Conservation (phyloP, 2,113 vertebrate species). For the Columba janthina region DNA sequence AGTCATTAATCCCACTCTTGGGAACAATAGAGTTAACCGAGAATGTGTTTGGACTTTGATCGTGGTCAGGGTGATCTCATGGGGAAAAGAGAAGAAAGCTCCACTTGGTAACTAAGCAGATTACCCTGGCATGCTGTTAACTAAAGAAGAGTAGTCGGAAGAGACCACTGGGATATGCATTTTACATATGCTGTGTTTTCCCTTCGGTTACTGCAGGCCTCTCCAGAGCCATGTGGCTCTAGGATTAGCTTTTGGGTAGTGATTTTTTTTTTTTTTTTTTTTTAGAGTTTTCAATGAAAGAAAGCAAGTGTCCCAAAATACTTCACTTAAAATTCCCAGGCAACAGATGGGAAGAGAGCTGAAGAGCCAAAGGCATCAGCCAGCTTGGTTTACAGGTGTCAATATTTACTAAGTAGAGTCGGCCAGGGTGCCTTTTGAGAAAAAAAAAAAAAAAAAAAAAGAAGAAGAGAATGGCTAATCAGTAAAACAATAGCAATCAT, state of each 20-base stretch:
- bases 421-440: slow-evolving; percentile 73
- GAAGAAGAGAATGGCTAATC: slow-evolving; percentile 74
- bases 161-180: slow-evolving; percentile 76
- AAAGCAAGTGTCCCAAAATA: slow-evolving; percentile 78
- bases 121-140: slow-evolving; percentile 90
- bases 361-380: slow-evolving; percentile 75
- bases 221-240: slow-evolving; percentile 78
- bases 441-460: slow-evolving; percentile 61
- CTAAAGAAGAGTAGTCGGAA: slow-evolving; percentile 81
- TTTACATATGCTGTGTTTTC: slow-evolving; percentile 79
- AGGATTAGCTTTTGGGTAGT: slow-evolving; percentile 78
- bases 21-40: slow-evolving; percentile 85
- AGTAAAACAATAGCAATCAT: slow-evolving; percentile 83
- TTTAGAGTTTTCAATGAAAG: slow-evolving; percentile 80
- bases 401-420: slow-evolving; percentile 85
- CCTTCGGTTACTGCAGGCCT: slow-evolving; percentile 71
- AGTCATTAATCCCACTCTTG: slow-evolving; percentile 96
- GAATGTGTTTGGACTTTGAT: slow-evolving; percentile 90
- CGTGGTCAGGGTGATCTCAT: slow-evolving; percentile 85
- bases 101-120: slow-evolving; percentile 90
- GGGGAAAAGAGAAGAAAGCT: slow-evolving; percentile 79
- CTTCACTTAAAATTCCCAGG: slow-evolving; percentile 82
- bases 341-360: slow-evolving; percentile 87
- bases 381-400: slow-evolving; percentile 88
- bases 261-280: slow-evolving; percentile 54